Evolutionary conservation across 2,888 invertebrate species (phyloP).

Genomic region (Lochmaea capreae): DNA sequence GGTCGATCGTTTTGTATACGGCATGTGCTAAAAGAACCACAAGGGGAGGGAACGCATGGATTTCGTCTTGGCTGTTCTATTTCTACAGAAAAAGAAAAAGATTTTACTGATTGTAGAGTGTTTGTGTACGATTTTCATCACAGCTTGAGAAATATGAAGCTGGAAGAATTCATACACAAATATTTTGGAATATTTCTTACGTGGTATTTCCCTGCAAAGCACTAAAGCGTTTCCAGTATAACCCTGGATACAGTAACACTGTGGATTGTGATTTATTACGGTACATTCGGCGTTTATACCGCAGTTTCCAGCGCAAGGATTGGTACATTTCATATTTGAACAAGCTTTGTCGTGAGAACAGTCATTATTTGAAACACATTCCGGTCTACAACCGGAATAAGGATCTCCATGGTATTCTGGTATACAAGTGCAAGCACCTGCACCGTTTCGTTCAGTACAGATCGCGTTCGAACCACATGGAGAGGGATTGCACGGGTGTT

Average conservation of each 20-base stretch:
- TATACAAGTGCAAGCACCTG: constrained; percentile 81
- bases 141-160: background rate
- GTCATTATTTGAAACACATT: constrained; percentile 83
- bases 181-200: constrained; percentile 54
- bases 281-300: constrained; percentile 82
- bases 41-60: constrained; percentile 82
- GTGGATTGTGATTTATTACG: constrained; percentile 81
- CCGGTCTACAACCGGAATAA: constrained; percentile 82
- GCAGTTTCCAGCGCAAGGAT: constrained; percentile 83
- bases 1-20: constrained; percentile 78
- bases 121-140: constrained; percentile 1
- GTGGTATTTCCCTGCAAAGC: constrained; percentile 68
- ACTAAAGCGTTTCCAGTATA: constrained; percentile 79
- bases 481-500: constrained; percentile 80
- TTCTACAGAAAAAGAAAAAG: constrained; percentile 48
- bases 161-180: background rate
- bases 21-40: constrained; percentile 83
- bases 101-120: constrained; percentile 8
- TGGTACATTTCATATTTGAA: constrained; percentile 80
- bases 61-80: constrained; percentile 62
- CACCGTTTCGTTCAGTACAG: constrained; percentile 80
- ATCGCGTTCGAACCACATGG: constrained; percentile 85
- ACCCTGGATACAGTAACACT: constrained; percentile 80
- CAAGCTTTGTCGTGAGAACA: constrained; percentile 80
- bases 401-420: constrained; percentile 83